These are phyloP conservation scores for Exaiptasia diaphana DNA, from an alignment of 64 coral and sea anemone genomes.

Conservation along the genomic window DNA sequence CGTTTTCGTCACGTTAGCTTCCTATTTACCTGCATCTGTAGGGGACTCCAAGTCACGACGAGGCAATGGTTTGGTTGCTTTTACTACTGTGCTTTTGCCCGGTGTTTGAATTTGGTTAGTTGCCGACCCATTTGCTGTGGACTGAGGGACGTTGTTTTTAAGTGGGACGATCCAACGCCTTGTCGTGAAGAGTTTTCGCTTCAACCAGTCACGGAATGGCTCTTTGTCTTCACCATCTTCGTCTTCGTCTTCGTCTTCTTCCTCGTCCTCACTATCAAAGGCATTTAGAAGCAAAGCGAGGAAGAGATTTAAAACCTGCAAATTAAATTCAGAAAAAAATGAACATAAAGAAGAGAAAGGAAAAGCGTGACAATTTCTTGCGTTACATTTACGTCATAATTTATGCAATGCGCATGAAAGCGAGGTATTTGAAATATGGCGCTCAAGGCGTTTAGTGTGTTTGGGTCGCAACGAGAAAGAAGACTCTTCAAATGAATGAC, in stretches of 20 bases:
- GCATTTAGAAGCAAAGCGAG: constrained; percentile 51
- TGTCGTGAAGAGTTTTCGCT: constrained; percentile 1
- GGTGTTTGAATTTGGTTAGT: neutral
- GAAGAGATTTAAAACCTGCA: constrained; percentile 61
- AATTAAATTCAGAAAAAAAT: neutral
- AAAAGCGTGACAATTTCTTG: neutral
- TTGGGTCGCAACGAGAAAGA: too few relatives aligned
- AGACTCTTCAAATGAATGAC: too few relatives aligned
- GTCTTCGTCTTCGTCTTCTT: neutral
- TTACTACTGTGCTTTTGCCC: neutral
- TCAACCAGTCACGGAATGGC: neutral
- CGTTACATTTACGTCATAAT: too few relatives aligned
- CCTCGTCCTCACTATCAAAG: constrained; percentile 50
- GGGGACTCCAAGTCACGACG: neutral
- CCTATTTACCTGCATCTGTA: neutral
- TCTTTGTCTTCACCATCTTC: neutral
- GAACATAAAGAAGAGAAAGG: neutral
- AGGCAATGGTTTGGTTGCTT: neutral
- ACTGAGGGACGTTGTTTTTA: too few relatives aligned
- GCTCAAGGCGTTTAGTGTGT: too few relatives aligned
- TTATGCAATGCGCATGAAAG: too few relatives aligned
- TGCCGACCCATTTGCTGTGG: neutral
- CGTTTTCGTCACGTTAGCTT: neutral
- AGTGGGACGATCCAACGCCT: neutral
- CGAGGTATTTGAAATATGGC: too few relatives aligned